Evolutionary conservation across 2,797 vertebrate genomes (phyloP), one percentile per base, ranked within the genome.

Genomic region (Distichodus sexfasciatus): DNA sequence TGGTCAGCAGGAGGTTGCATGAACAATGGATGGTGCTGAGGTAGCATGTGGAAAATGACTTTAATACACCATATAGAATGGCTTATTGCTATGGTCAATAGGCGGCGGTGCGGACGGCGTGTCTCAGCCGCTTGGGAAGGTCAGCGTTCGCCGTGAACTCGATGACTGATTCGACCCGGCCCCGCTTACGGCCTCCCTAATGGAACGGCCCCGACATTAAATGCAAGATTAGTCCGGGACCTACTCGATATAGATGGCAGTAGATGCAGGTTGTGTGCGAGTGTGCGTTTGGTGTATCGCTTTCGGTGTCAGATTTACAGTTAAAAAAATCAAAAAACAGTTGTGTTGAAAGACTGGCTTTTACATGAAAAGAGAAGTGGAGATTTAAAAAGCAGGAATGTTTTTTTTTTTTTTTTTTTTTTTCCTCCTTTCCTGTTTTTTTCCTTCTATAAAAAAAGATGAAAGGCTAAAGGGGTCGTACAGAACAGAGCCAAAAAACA

Each of bases 71-170:
- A 92, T 96, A 97, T 92, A 96, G 94, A 96, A 97, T 92, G 94
- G 94, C 94, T 99, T 98, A 98, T 98, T 98, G 95, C 96, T 94
- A 96, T 96, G 94, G 97, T 98, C 96, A 97, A 96, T 97, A 95
- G 93, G 93, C 92, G 92, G 91, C 93, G 88, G 90, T 93, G 92
- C 95, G 94, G 94, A 97, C 92, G 92, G 93, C 91, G 92, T 91
- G 88, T 93, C 90, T 92, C n/a, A 91, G 94, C 93, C 94, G 87
- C 94, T 91, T 94, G 94, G 96, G 95, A 98, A 98, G 94, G 95
- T 95, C 96, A 96, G 93, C 93, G 86, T 92, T 96, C 94, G 97
- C 94, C n/a, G n/a, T 91, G 87, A 92, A 89, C 91, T 89, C 89
- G 66, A 88, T 97, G 94, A 97, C 92, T 92, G 94, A 99, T 98